Base-by-base conservation (phyloP, 2,797 vertebrate genomes). In the Dendrocincla fuliginosa region DNA sequence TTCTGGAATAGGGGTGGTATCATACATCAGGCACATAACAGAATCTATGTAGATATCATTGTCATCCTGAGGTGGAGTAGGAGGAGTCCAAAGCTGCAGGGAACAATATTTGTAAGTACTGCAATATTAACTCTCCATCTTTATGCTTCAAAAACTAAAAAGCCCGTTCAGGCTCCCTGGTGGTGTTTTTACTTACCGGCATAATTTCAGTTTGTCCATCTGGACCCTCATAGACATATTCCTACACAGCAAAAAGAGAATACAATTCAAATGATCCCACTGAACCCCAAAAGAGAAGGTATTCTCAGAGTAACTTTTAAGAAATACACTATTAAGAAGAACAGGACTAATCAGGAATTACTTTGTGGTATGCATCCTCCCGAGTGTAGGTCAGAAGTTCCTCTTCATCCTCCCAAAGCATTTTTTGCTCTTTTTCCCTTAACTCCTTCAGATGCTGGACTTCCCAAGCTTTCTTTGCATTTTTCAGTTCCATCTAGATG, bases 21-120 rank as follows among this genome's bases (percentile, higher is more conserved):
- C 99, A 78, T 99, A 99, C 99, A 99, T 99, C 78, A 99, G 98
- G 96, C 99, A 99, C 98, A 99, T 99, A 63, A 99, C 99, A 6
- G 99, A 99, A 96, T 99, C 99, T 10, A 99, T 99, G 93, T 99
- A 99, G 90, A 99, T 99, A 83, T 99, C 99, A 17, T 99, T 99
- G 96, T 99, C 99, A 70, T 99, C 99, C 95, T 99, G 99, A 49
- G 99, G 99, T 7, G 99, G 99, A 18, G 99, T 99, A 32, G 99
- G 99, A 23, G 99, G 99, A 77, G 99, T 99, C 99, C 99, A 99
- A 80, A 99, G 97, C 99, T 99, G 93, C 70, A 94, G 11, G 88
- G 69, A 91, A 56, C 24, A 79, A 27, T 75, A 47, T 64, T 11
- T 33, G 42, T n/a, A 44, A 59, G 94, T 80, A 84, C 14, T 59